Base-by-base conservation (phyloP, 2,113 vertebrate species). In the Nyctibius bracteatus region DNA sequence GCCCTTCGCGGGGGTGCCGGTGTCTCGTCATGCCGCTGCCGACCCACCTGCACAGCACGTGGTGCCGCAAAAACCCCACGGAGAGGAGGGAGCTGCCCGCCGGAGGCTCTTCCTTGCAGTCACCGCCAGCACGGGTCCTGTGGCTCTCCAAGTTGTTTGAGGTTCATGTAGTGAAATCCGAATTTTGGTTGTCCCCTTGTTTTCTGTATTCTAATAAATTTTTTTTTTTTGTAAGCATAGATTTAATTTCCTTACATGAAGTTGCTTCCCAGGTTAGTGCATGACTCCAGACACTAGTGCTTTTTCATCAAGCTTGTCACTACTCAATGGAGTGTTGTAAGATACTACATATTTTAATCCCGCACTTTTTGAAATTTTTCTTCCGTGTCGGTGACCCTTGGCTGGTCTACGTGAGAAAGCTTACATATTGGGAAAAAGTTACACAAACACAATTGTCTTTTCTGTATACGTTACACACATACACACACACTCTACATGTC, bases 401-500 rank as follows among this genome's bases (percentile, higher is more conserved):
- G 4, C 10, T 43, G 30, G 7, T 59, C 58, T 71, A 5, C 16
- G 7, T 2, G 19, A 67, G 5, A n/a, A 35, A 19, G 13, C 13
- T 47, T n/a, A 14, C 18, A 81, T 14, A 9, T 13, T 13, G 25
- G 6, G 28, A 75, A 55, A 14, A 66, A 65, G 21, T n/a, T 61
- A 15, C 13, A 4, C 21, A 55, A 57, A 23, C 20, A 6, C 24
- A 6, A 1, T 41, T 65, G 7, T 6, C 9, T 35, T 71, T 63
- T 12, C 24, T 0, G 0, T 31, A 0, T 37, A 4, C 1, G 1
- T 55, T 43, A 15, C 11, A 19, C 39, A 23, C 3, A 2, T 28
- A 31, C 22, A 20, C 16, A 14, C 4, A 9, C 4, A 1, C 6
- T 28, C 3, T 22, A 2, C 4, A 0, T 17, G 22, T 57, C 44